A percentile compares a stretch with the other conserved stretches of the same genome.
Evolutionary conservation across 2,113 vertebrate species (phyloP).

Genomic region (Sphyrna mokarran): DNA sequence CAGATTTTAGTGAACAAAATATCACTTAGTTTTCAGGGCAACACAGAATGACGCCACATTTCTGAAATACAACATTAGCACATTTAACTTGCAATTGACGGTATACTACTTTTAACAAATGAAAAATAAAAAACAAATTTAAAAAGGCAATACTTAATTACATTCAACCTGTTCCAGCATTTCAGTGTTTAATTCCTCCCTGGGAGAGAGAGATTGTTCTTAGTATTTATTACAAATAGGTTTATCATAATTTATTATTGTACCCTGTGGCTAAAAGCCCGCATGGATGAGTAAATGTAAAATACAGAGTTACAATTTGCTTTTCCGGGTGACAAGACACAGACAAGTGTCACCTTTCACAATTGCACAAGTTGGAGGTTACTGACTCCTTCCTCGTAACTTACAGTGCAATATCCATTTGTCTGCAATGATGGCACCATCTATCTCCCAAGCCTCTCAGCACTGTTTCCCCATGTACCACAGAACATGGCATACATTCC

Average conservation of each 20-base stretch:
- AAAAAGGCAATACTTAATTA: slow-evolving; percentile 23
- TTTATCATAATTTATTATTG: neutral
- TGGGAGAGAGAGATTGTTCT: slow-evolving; percentile 21
- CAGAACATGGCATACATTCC: neutral
- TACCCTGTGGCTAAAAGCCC: slow-evolving; percentile 24
- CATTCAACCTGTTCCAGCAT: slow-evolving; percentile 31
- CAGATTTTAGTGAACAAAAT: slow-evolving; percentile 30
- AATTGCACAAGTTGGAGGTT: neutral
- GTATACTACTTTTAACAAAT: slow-evolving; percentile 8
- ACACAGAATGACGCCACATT: neutral
- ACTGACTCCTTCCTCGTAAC: neutral
- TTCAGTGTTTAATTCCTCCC: slow-evolving; percentile 26
- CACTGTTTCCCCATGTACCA: neutral
- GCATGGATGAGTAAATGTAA: neutral
- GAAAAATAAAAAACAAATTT: neutral
- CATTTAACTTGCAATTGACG: slow-evolving; percentile 18
- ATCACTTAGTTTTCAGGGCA: neutral
- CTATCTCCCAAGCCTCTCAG: neutral
- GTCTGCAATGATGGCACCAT: neutral
- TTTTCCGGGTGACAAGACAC: neutral
- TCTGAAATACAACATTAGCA: slow-evolving; percentile 20
- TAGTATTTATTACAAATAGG: slow-evolving; percentile 27
- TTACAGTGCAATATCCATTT: neutral
- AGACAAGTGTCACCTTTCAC: neutral
- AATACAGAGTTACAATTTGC: slow-evolving; percentile 5